Base-by-base conservation (phyloP, 2,888 invertebrate genomes). In the Ptychoptera albimana region DNA sequence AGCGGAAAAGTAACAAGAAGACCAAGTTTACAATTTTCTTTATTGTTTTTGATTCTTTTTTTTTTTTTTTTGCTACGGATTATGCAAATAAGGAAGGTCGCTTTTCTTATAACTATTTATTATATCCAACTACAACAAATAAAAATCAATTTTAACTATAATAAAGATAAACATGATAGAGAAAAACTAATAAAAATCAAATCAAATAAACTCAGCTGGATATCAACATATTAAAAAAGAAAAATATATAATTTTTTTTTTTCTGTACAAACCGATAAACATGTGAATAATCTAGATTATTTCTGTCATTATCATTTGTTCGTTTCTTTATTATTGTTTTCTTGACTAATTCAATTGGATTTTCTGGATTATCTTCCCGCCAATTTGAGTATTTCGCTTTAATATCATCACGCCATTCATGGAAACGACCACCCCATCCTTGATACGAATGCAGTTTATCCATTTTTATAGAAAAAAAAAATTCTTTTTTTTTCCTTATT, bases 381-480 rank as follows among this genome's bases (percentile, higher is more conserved):
- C 77, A 80, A 13, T 57, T 61, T 2, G 69, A 58, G 71, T 74
- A 77, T 48, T 71, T 70, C 56, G 79, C 80, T 45, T 71, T 73
- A 34, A 77, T 66, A 45, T 68, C 68, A 50, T 84, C 82, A 39
- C 80, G 70, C 49, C 73, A 67, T 14, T 72, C 71, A 56, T 87
- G 86, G 29, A 81, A 58, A 16, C 82, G 71, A 8, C 86, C 86
- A 2, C 76, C 62, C 43, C 77, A 64, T 1, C 87, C 86, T 59
- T 84, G 79, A 59, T 87, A 87, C 53, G 83, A 81, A 55, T 82
- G 74, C 44, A 87, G 62, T 60, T 87, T 87, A 51, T 86, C 84
- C 56, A 79, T 78, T 78, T 78, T 79, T 51, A 52, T 60, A n/a
- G n/a, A n/a, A n/a, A n/a, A n/a, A n/a, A n/a, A n/a, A n/a, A n/a